phyloP scores from a whole-genome alignment of 2,888 invertebrate genomes.

The Sicus ferrugineus region DNA sequence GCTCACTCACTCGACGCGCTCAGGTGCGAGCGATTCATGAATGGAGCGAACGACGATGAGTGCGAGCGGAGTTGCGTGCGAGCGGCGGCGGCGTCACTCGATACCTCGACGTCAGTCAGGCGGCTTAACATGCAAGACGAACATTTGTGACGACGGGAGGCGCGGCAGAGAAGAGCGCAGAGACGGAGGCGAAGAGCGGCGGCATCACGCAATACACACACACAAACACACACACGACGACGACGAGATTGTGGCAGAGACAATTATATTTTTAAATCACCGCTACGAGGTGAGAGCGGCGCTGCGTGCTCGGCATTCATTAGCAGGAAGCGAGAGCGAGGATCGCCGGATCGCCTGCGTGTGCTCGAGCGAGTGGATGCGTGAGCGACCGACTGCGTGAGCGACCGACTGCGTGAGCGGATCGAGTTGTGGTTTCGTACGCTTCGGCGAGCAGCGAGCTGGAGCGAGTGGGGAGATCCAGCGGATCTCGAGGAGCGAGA shows the following conservation, averaged over 20 bases:
- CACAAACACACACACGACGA: too few relatives aligned
- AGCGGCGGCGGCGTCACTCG: conserved; percentile 27
- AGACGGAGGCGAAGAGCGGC: too few relatives aligned
- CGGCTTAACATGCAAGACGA: conserved; percentile 53
- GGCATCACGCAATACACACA: too few relatives aligned
- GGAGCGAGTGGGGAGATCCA: too few relatives aligned
- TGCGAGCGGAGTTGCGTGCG: conserved; percentile 55
- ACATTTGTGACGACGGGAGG: too few relatives aligned
- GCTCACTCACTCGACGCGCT: conserved; percentile 6
- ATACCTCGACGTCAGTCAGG: conserved; percentile 1
- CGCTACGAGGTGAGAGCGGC: too few relatives aligned
- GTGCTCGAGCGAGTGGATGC: background rate
- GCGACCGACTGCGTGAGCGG: too few relatives aligned
- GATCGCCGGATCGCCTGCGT: conserved; percentile 18
- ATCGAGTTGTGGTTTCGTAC: conserved; percentile 17
- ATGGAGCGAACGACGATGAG: conserved; percentile 53
- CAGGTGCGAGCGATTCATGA: conserved; percentile 37
- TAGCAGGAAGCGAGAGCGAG: conserved; percentile 46
- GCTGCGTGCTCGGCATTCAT: conserved; percentile 61
- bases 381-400: background rate
- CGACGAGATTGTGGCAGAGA: too few relatives aligned
- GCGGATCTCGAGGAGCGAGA: too few relatives aligned
- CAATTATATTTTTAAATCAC: too few relatives aligned
- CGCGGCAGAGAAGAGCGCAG: too few relatives aligned
- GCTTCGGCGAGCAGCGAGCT: too few relatives aligned